Conservation (phyloP, 2,888 invertebrate genomes). For the Euplexia lucipara region DNA sequence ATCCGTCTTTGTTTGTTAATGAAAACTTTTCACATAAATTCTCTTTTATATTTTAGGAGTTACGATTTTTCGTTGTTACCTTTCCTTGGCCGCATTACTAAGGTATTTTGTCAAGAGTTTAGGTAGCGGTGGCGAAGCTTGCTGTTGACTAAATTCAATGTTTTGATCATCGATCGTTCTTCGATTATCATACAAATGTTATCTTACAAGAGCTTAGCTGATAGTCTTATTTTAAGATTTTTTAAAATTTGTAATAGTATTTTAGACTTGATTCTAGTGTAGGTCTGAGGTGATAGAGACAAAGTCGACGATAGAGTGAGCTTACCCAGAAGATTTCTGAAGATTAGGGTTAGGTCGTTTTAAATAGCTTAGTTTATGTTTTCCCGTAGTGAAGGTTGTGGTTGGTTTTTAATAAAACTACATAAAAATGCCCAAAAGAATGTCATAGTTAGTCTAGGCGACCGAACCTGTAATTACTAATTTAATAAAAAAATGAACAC, state of each 20-base stretch:
- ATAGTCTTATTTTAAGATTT: background rate
- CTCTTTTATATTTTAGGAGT: conserved; percentile 52
- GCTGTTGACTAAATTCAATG: background rate
- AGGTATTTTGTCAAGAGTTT: conserved; percentile 29
- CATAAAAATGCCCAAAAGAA: too few relatives aligned
- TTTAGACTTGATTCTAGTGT: too few relatives aligned
- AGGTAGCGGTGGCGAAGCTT: background rate
- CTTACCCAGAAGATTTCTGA: too few relatives aligned
- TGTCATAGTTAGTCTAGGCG: too few relatives aligned
- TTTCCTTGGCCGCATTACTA: conserved; percentile 33
- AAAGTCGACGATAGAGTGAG: too few relatives aligned
- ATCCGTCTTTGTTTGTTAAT: conserved; percentile 57
- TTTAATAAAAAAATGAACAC: too few relatives aligned
- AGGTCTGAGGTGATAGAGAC: too few relatives aligned
- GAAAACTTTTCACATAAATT: conserved; percentile 60
- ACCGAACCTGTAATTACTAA: too few relatives aligned
- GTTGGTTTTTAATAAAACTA: background rate
- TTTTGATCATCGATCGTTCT: background rate
- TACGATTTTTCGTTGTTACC: conserved; percentile 42
- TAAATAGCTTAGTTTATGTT: background rate
- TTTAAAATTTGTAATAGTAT: too few relatives aligned
- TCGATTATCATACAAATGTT: background rate
- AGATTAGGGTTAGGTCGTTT: too few relatives aligned
- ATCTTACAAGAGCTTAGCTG: background rate
- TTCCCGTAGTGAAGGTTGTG: background rate